Evolutionary conservation across 2,888 invertebrate species (phyloP).

Genomic region (Acleris holmiana): DNA sequence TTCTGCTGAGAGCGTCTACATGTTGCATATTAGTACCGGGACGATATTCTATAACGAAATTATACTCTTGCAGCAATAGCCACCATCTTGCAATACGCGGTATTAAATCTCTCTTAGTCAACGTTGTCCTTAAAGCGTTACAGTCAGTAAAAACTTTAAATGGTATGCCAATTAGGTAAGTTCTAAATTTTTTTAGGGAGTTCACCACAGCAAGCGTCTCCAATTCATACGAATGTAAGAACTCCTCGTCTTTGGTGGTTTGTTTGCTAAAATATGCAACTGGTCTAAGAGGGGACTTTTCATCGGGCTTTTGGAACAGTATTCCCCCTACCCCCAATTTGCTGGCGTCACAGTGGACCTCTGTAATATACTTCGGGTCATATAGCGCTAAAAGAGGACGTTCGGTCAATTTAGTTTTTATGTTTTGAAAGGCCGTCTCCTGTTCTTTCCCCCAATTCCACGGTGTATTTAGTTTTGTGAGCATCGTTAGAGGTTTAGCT

Average conservation of each 20-base stretch:
- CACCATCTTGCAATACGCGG: conserved; percentile 17
- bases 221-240: conserved; percentile 8
- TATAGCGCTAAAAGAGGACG: conserved; percentile 35
- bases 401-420: neutral
- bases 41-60: conserved; percentile 9
- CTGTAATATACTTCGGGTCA: conserved; percentile 27
- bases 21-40: conserved; percentile 9
- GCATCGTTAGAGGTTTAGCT: neutral
- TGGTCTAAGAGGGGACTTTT: conserved; percentile 3
- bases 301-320: conserved; percentile 23
- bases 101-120: conserved; percentile 8
- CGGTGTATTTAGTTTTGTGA: neutral
- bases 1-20: conserved; percentile 13
- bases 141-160: conserved; percentile 17
- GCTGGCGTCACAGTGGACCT: conserved; percentile 36
- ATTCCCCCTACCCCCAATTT: conserved; percentile 32
- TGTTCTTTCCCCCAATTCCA: conserved; percentile 6
- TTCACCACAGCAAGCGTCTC: conserved; percentile 12
- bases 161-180: conserved; percentile 5
- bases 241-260: conserved; percentile 40
- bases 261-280: conserved; percentile 52
- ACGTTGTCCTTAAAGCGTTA: conserved; percentile 7
- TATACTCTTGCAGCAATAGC: conserved; percentile 11
- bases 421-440: neutral
- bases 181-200: conserved; percentile 11